A percentile compares a stretch with the other conserved stretches of the same genome.
These are phyloP conservation scores for Peromyscus attwateri DNA, from an alignment of 2,797 vertebrate genomes.

Conservation along the genomic window DNA sequence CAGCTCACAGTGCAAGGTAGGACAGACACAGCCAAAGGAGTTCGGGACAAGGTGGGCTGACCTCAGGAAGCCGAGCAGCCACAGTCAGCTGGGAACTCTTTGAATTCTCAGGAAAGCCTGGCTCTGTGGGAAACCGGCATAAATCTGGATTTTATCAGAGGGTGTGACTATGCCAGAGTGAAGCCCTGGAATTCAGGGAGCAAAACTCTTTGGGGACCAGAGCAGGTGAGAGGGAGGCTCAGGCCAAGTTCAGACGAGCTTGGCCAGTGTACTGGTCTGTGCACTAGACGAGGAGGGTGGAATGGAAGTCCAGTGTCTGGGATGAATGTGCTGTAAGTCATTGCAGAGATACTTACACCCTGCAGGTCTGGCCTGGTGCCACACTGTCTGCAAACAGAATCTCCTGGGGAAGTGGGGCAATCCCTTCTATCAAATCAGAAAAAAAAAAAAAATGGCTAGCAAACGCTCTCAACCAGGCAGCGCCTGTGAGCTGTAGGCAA, in stretches of 20 bases:
- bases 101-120: not conserved
- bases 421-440: not conserved
- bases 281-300: fast-evolving
- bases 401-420: not conserved
- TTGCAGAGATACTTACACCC: too few species aligned
- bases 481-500: fast-evolving
- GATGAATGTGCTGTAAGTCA: not conserved
- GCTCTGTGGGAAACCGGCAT: not conserved
- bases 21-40: slow-evolving; percentile 69
- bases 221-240: not conserved
- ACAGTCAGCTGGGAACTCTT: slow-evolving; percentile 19
- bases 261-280: not conserved
- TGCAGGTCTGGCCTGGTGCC: not conserved
- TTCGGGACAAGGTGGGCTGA: slow-evolving; percentile 63
- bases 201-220: not conserved
- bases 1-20: slow-evolving; percentile 99
- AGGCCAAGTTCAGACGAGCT: not conserved
- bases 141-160: not conserved
- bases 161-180: not conserved
- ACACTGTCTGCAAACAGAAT: not conserved
- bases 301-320: not conserved
- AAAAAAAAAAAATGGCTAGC: not conserved
- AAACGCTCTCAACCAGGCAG: not conserved
- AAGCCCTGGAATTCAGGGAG: not conserved
- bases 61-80: slow-evolving; percentile 47